A percentile compares a stretch with the other conserved stretches of the same genome.
These are phyloP conservation scores for Drosophila colorata DNA, from an alignment of 2,888 invertebrate genomes.

Conservation along the genomic window DNA sequence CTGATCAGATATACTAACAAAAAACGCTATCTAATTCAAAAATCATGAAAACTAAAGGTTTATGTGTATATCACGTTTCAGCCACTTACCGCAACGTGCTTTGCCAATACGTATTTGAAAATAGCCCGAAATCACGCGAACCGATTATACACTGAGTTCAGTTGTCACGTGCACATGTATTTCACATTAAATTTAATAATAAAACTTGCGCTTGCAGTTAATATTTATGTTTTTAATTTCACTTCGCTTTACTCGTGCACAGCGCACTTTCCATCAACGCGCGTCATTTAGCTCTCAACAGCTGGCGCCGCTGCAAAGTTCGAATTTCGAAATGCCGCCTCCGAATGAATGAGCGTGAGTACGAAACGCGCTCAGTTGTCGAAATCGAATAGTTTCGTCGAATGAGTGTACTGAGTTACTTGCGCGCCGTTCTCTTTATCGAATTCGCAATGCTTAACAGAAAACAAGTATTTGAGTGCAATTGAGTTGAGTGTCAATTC, in stretches of 20 bases:
- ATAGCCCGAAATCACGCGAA: not conserved
- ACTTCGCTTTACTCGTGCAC: constrained; percentile 24
- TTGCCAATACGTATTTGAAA: no score
- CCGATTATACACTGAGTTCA: not conserved
- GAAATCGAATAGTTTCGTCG: constrained; percentile 3
- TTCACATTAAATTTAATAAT: not conserved
- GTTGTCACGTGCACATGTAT: not conserved
- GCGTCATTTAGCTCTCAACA: constrained; percentile 38
- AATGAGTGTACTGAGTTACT: not conserved
- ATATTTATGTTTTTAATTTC: not conserved
- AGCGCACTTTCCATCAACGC: constrained; percentile 56
- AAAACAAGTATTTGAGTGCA: not conserved
- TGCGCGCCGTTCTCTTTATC: not conserved
- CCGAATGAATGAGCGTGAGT: constrained; percentile 1
- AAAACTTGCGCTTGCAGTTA: not conserved
- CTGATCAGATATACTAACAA: not conserved
- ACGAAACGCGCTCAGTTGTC: constrained; percentile 15
- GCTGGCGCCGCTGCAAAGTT: constrained; percentile 37
- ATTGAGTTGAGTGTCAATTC: constrained; percentile 9
- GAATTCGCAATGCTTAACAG: not conserved
- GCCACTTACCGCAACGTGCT: constrained; percentile 20
- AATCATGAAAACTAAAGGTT: not conserved
- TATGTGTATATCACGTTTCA: not conserved
- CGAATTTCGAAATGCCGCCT: constrained; percentile 47
- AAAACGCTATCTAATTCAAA: not conserved